Conservation (phyloP, 1,140 invertebrate genomes). For the Belonocnema kinseyi region DNA sequence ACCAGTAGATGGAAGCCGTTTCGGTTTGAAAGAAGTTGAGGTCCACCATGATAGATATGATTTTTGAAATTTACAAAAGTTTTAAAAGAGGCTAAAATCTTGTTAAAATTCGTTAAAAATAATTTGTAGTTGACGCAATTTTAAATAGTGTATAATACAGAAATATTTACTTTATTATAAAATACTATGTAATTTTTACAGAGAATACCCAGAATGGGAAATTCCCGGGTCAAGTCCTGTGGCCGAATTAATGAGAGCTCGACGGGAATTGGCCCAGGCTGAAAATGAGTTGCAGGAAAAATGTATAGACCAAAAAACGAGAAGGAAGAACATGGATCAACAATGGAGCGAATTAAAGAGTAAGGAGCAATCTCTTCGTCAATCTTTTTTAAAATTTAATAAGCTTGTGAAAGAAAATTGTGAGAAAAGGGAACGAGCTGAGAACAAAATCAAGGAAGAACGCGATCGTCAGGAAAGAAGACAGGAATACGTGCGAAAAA, state of each 20-base stretch:
- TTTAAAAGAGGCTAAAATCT: no score
- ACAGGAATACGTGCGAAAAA: slow-evolving; percentile 53
- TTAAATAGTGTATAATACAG: no score
- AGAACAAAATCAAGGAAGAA: slow-evolving; percentile 76
- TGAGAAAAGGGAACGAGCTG: slow-evolving; percentile 77
- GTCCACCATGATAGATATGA: no score
- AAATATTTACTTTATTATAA: neutral
- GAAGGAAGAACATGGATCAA: slow-evolving; percentile 69
- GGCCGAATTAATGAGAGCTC: slow-evolving; percentile 74
- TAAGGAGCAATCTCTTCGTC: slow-evolving; percentile 73
- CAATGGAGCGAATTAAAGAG: slow-evolving; percentile 75
- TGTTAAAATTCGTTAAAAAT: no score
- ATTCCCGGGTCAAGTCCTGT: slow-evolving; percentile 74
- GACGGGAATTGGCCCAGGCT: slow-evolving; percentile 72
- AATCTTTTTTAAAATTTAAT: slow-evolving; percentile 78
- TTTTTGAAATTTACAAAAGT: no score
- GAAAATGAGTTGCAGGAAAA: slow-evolving; percentile 72
- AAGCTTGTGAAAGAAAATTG: slow-evolving; percentile 78
- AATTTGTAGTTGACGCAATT: no score
- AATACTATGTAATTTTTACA: slow-evolving; percentile 56
- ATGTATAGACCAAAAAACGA: slow-evolving; percentile 66
- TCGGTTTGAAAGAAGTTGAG: no score
- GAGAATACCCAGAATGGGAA: slow-evolving; percentile 78
- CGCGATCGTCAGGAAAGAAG: slow-evolving; percentile 60
- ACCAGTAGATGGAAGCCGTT: no score